Conservation (phyloP, 2,888 invertebrate species). For the Athripsodes cinereus region DNA sequence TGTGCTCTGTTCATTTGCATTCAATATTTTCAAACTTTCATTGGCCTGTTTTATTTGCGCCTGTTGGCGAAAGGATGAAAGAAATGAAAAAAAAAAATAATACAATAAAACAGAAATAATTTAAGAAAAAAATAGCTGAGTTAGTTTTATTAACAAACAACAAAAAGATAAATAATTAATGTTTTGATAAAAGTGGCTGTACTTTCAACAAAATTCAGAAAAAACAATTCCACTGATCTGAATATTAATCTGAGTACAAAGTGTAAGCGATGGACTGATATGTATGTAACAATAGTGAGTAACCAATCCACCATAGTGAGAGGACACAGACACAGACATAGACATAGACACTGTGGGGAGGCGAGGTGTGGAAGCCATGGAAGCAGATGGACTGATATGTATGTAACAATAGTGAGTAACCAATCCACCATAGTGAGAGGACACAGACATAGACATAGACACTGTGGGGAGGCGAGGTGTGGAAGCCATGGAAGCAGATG, state of each 20-base stretch:
- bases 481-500: not conserved
- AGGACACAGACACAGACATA: not conserved
- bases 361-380: no score
- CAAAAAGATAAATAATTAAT: not conserved
- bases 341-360: no score
- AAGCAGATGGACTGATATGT: not conserved
- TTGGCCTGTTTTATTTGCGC: conserved; percentile 14
- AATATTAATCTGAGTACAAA: not conserved
- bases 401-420: not conserved
- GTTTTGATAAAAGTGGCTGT: not conserved
- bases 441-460: not conserved
- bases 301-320: not conserved
- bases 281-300: not conserved
- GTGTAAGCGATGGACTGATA: not conserved
- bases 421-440: not conserved
- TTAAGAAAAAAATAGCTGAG: not conserved
- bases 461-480: no score
- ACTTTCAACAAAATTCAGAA: conserved; percentile 1
- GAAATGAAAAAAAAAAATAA: conserved; percentile 4
- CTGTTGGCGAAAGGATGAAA: conserved; percentile 2
- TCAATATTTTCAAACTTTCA: conserved; percentile 12
- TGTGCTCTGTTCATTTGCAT: conserved; percentile 15
- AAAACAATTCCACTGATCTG: not conserved
- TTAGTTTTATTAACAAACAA: conserved; percentile 1
- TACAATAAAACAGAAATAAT: not conserved